Conservation (phyloP, 2,797 vertebrate species). For the Coilia nasus region DNA sequence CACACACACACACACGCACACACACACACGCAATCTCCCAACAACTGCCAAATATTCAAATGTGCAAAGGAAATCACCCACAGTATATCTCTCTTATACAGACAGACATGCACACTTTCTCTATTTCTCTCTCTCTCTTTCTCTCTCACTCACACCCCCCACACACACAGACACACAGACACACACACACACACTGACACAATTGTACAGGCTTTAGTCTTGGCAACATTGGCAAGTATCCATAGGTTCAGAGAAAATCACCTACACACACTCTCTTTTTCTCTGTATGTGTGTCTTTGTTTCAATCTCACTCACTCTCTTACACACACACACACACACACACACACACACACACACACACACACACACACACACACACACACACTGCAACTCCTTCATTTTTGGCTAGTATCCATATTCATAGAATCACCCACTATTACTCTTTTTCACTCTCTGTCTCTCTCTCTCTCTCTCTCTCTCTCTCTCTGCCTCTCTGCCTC, state of each 20-base stretch:
- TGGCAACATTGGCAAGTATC: not conserved
- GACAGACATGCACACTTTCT: not conserved
- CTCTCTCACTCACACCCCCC: not conserved
- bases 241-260: not conserved
- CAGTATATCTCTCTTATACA: not conserved
- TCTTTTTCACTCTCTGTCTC: no score
- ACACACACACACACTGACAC: not conserved
- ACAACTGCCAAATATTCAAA: constrained; percentile 11
- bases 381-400: not conserved
- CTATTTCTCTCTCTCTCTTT: not conserved
- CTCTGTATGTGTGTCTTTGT: no score
- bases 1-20: not conserved
- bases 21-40: not conserved
- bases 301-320: not conserved
- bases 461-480: no score
- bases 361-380: not conserved
- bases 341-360: not conserved
- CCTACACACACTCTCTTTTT: not conserved
- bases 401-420: not conserved
- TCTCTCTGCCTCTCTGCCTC: no score
- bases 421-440: no score
- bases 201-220: not conserved
- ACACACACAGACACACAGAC: not conserved
- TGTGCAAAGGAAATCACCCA: not conserved
- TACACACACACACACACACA: not conserved